These are phyloP conservation scores for Odocoileus hemionus DNA, from an alignment of 2,113 vertebrate species.

Conservation along the genomic window DNA sequence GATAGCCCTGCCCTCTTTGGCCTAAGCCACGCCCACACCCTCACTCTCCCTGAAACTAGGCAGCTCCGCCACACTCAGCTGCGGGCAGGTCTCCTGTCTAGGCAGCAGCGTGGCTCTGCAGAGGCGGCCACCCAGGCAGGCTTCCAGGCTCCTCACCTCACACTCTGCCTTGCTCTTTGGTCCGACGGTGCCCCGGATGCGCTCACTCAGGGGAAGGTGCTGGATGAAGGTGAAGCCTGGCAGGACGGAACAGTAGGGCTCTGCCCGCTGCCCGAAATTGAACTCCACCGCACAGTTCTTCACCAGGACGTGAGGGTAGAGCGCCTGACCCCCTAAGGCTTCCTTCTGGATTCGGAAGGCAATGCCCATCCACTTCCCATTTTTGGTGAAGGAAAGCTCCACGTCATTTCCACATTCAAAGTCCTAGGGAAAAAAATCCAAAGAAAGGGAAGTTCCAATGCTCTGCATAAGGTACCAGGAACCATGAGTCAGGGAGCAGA, in stretches of 20 bases:
- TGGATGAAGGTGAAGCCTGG: constrained; percentile 91
- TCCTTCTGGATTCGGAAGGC: constrained; percentile 86
- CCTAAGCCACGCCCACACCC: neutral
- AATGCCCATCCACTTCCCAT: constrained; percentile 86
- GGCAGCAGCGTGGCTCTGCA: neutral
- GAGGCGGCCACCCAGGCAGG: neutral
- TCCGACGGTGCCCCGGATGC: constrained; percentile 86
- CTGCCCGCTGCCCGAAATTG: constrained; percentile 89
- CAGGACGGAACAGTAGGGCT: constrained; percentile 84
- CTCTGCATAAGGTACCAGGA: neutral
- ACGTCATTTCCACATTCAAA: constrained; percentile 88
- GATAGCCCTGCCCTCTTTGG: neutral
- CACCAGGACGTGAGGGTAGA: constrained; percentile 91
- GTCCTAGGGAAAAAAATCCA: constrained; percentile 77
- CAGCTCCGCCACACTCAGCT: neutral
- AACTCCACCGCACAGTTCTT: constrained; percentile 94
- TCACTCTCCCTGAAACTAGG: neutral
- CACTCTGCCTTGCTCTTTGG: constrained; percentile 90
- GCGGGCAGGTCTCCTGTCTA: neutral
- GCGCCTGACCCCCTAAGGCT: constrained; percentile 82
- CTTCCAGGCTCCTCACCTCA: constrained; percentile 81
- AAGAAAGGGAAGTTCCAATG: neutral
- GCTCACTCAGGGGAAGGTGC: constrained; percentile 81
- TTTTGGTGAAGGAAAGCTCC: constrained; percentile 89
- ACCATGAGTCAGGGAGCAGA: neutral